Evolutionary conservation across 2,888 invertebrate species (phyloP).

Genomic region (Sinelater perroti): DNA sequence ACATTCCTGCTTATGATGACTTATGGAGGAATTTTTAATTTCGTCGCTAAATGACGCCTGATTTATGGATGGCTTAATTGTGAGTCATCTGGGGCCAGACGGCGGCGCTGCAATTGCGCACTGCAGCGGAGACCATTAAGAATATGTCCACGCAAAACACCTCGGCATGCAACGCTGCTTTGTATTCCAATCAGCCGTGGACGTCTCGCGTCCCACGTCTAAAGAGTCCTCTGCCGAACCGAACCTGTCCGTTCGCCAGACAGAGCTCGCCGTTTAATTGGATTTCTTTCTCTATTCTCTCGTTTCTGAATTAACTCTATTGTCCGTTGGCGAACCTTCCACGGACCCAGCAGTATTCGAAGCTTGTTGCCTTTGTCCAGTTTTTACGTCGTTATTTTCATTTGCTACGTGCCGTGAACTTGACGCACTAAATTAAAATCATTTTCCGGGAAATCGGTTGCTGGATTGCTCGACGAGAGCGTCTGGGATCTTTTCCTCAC

Average conservation of each 20-base stretch:
- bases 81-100: constrained; percentile 26
- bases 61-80: constrained; percentile 47
- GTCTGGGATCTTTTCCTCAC: too few relatives aligned
- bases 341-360: constrained; percentile 13
- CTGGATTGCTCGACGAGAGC: too few relatives aligned
- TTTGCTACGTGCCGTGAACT: constrained; percentile 1
- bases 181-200: constrained; percentile 37
- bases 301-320: constrained; percentile 59
- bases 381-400: constrained; percentile 4
- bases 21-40: constrained; percentile 52
- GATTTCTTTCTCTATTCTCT: constrained; percentile 59
- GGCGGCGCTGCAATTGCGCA: constrained; percentile 16
- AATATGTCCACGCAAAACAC: constrained; percentile 21
- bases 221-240: constrained; percentile 30
- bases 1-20: constrained; percentile 40
- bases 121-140: constrained; percentile 23
- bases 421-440: background rate
- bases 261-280: constrained; percentile 58
- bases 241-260: constrained; percentile 46
- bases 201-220: constrained; percentile 34
- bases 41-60: constrained; percentile 42
- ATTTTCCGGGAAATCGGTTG: too few relatives aligned
- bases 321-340: constrained; percentile 46
- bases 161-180: constrained; percentile 25
- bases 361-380: constrained; percentile 10